phyloP scores from a whole-genome alignment of 2,797 vertebrate genomes.

The Podargus strigoides region DNA sequence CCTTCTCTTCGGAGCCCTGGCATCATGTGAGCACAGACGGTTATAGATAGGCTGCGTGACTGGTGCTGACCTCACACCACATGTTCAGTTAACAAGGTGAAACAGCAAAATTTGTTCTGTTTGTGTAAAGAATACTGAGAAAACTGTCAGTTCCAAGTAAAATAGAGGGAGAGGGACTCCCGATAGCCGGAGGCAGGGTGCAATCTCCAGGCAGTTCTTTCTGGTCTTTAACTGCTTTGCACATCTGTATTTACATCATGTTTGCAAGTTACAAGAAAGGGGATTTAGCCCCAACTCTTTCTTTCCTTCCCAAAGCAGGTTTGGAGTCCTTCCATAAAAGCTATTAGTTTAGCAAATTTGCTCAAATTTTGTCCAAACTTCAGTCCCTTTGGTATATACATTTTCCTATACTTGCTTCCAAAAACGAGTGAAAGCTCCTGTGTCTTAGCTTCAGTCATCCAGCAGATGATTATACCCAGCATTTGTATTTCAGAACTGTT shows the following conservation, averaged over 20 bases:
- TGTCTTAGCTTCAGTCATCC: not conserved
- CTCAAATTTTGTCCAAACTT: slow-evolving; percentile 42
- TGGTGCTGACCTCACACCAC: slow-evolving; percentile 62
- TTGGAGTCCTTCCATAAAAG: slow-evolving; percentile 67
- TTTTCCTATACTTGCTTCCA: slow-evolving; percentile 16
- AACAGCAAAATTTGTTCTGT: slow-evolving; percentile 47
- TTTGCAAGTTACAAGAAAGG: not conserved
- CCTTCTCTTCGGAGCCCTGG: slow-evolving; percentile 24
- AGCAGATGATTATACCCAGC: not conserved
- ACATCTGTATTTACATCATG: slow-evolving; percentile 54
- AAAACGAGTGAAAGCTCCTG: not conserved
- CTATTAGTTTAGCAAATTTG: slow-evolving; percentile 57
- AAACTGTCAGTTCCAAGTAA: slow-evolving; percentile 40
- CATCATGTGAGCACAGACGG: slow-evolving; percentile 70
- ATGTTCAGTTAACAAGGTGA: slow-evolving; percentile 55
- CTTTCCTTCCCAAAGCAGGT: not conserved
- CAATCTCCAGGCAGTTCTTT: not conserved
- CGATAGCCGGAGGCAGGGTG: not conserved
- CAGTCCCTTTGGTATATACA: slow-evolving; percentile 2
- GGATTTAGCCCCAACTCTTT: slow-evolving; percentile 19
- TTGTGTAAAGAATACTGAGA: slow-evolving; percentile 40
- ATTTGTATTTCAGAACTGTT: not conserved
- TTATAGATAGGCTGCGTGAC: slow-evolving; percentile 64
- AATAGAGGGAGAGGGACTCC: not conserved
- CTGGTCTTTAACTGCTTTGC: slow-evolving; percentile 51